Conservation (phyloP, 2,797 vertebrate genomes). For the Syngnathus acus region DNA sequence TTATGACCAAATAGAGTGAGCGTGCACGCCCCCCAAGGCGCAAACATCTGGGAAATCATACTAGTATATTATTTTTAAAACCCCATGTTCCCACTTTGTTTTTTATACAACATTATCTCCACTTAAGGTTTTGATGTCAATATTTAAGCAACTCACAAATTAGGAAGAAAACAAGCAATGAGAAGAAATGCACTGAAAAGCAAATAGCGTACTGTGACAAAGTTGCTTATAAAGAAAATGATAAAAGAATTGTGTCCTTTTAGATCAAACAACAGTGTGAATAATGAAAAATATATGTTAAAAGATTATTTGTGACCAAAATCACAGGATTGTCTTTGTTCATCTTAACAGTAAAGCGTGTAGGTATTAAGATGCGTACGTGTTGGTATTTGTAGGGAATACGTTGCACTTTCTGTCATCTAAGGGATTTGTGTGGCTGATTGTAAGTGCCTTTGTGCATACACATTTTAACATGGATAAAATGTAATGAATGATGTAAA, state of each 20-base stretch:
- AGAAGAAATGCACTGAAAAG: no score
- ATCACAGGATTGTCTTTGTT: background rate
- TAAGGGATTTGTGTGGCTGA: conserved; percentile 35
- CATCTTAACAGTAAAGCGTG: background rate
- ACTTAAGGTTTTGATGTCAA: no score
- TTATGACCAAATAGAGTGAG: no score
- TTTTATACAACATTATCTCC: no score
- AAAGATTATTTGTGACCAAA: background rate
- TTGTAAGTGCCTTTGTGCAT: conserved; percentile 33
- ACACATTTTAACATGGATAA: conserved; percentile 36
- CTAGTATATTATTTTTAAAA: no score
- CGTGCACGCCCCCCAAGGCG: no score
- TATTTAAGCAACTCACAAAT: no score
- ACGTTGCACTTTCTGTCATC: conserved; percentile 26
- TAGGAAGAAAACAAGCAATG: no score
- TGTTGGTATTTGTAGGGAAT: conserved; percentile 14
- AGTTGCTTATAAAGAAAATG: background rate
- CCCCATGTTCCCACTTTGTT: no score
- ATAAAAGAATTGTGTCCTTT: no score
- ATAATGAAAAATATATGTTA: background rate
- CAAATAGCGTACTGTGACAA: background rate
- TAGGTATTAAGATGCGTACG: background rate
- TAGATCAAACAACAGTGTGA: background rate
- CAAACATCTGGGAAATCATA: no score
- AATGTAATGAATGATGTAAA: conserved; percentile 43